Base-by-base conservation (phyloP, 2,888 invertebrate genomes). In the Drosophila falleni region DNA sequence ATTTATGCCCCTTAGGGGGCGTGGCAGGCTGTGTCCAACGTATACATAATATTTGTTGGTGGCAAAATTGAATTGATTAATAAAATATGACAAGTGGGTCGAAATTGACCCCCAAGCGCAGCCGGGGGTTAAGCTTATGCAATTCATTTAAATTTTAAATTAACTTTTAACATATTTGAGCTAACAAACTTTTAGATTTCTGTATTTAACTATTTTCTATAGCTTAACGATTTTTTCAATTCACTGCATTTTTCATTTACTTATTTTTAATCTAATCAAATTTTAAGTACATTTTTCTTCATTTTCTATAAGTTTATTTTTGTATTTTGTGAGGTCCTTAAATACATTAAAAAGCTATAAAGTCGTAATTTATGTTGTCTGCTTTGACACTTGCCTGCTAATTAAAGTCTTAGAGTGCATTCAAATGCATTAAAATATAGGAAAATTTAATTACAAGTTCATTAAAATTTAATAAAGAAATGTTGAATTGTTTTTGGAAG, bases 21-120 rank as follows among this genome's bases (percentile, higher is more conserved):
- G 44, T 51, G 56, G 61, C 35, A 44, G 47, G 31, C 15, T 9
- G 23, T 11, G 31, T 39, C 55, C 61, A 54, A 26, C 11, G 49
- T 61, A 68, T 71, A 63, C 64, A 66, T 65, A 69, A 74, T 74
- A 74, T 83, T 68, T 76, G 5, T 31, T 50, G 16, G 71, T 76
- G 72, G 29, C 69, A 74, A 74, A 87, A 79, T 84, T 84, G 64
- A 89, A 87, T 83, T 83, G 78, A 83, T 88, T 88, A 88, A 80
- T 82, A 74, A 88, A 74, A 70, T 51, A 82, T 73, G 47, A 29
- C 19, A 60, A 19, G 9, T 15, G 46, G 33, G 33, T 23, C 39
- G 49, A 53, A 51, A 15, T 33, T 44, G 29, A 31, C 29, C 44
- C 44, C 42, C 41, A 33, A 47, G 58, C 26, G 16, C 5, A 4